Conservation (phyloP, 1,140 invertebrate genomes). For the Papilio polyxenes region DNA sequence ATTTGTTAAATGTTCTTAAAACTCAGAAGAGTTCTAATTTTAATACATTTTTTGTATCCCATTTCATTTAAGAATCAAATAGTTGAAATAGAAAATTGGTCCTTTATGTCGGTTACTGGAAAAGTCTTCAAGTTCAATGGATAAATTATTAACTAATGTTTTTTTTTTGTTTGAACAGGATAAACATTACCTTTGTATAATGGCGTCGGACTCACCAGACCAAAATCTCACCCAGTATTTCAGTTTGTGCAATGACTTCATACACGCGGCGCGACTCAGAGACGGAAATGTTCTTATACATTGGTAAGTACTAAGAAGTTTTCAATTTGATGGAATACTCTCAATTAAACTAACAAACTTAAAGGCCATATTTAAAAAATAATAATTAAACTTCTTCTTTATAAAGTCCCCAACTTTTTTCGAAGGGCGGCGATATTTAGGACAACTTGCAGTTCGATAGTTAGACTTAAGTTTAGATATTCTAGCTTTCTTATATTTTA, state of each 20-base stretch:
- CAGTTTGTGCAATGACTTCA: slow-evolving; percentile 96
- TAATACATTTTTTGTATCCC: background rate
- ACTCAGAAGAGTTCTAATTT: background rate
- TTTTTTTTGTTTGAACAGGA: slow-evolving; percentile 84
- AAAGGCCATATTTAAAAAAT: too few species aligned
- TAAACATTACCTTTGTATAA: slow-evolving; percentile 96
- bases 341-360: too few species aligned
- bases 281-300: slow-evolving; percentile 97
- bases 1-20: background rate
- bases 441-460: background rate
- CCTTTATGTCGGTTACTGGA: background rate
- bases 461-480: background rate
- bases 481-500: background rate
- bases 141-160: background rate
- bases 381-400: too few species aligned
- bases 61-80: background rate
- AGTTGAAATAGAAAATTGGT: background rate
- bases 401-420: too few species aligned
- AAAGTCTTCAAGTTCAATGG: background rate
- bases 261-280: slow-evolving; percentile 92
- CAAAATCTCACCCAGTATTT: slow-evolving; percentile 97
- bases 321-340: too few species aligned
- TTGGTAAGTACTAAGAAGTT: slow-evolving; percentile 85
- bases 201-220: slow-evolving; percentile 95
- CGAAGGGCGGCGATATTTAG: too few species aligned